Evolutionary conservation across 2,113 vertebrate genomes (phyloP), one percentile per base, ranked within the genome.

Genomic region (Tragelaphus scriptus): DNA sequence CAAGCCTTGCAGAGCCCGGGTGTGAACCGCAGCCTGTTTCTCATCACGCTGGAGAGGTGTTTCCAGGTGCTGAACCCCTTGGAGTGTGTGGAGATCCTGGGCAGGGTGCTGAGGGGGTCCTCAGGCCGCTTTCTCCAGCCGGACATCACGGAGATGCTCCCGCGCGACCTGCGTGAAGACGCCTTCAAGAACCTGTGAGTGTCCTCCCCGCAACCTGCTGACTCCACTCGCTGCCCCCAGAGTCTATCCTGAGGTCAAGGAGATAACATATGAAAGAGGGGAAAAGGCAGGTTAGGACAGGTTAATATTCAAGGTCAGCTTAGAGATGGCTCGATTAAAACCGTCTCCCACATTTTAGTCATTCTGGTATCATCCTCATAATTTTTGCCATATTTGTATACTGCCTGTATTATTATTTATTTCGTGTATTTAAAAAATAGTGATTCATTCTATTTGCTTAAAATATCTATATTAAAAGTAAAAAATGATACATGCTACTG

Each of bases 151-250:
- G 95, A 58, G n/a, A 98, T 82, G 80, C 97, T 99, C 30, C 99
- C 99, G 12, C 28, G 15, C 10, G 30, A 97, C 85, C 98, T 99
- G 94, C 92, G 56, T 0, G 98, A 98, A 25, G 99, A 99, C 16
- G 98, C 98, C 59, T 99, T 99, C 98, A 99, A 98, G 97, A 99
- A 99, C 97, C 96, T 99, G 99, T 99, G 98, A 99, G 99, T 97
- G 11, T 10, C 9, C 19, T n/a, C 87, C 92, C 49, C 3, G 2
- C 13, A 93, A 19, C 49, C 23, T 6, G 32, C 61, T 16, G 6
- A 13, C 47, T 26, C 30, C 32, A 12, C 58, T 15, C 25, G 3
- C 30, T 58, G 7, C 6, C 49, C 77, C 55, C 23, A 7, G 61
- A 53, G 63, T 9, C 19, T 17, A 5, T 5, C 21, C n/a, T 36